phyloP scores from a whole-genome alignment of 2,797 vertebrate genomes.

The Pseudocheirus occidentalis region DNA sequence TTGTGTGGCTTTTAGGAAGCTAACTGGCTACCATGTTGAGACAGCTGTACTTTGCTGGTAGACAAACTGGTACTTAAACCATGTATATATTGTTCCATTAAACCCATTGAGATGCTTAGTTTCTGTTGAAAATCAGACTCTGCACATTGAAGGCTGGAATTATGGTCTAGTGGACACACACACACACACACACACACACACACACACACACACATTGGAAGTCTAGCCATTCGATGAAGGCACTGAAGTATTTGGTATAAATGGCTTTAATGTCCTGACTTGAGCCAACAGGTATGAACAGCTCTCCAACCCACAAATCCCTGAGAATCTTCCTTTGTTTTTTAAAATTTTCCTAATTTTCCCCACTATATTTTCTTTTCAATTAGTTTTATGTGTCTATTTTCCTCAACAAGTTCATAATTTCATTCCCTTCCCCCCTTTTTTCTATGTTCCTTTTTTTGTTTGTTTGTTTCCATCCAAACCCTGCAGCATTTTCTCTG shows the following conservation, averaged over 20 bases:
- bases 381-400: constrained; percentile 69
- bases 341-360: not conserved
- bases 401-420: constrained; percentile 71
- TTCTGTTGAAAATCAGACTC: not conserved
- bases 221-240: not conserved
- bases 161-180: not conserved
- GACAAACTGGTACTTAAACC: too few species aligned
- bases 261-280: not conserved
- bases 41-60: not conserved
- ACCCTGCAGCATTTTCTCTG: constrained; percentile 67
- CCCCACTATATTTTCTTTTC: constrained; percentile 65
- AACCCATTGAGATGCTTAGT: not conserved
- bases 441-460: constrained; percentile 64
- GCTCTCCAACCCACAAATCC: accelerated
- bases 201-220: not conserved
- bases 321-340: constrained; percentile 54
- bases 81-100: not conserved
- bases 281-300: not conserved
- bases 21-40: not conserved
- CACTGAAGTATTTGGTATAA: not conserved
- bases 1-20: not conserved
- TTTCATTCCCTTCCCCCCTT: constrained; percentile 39
- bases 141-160: not conserved
- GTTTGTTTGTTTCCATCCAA: constrained; percentile 72
- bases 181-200: not conserved